Evolutionary conservation across 2,113 vertebrate species (phyloP).

Genomic region (Heterocephalus glaber): DNA sequence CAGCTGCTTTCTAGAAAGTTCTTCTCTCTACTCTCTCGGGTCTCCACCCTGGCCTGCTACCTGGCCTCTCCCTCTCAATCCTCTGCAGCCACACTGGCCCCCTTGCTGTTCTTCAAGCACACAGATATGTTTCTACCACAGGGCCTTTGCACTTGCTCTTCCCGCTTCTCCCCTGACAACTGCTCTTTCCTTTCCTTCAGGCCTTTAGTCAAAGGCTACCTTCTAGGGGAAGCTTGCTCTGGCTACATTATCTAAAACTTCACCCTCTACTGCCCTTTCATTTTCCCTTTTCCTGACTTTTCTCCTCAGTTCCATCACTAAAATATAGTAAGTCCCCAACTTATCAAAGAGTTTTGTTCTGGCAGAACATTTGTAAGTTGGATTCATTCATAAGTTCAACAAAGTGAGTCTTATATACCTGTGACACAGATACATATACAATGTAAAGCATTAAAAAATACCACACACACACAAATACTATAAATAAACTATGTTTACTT

Average conservation of each 20-base stretch:
- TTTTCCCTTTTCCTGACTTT: background rate
- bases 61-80: background rate
- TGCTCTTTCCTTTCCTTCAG: background rate
- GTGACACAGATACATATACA: background rate
- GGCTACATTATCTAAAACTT: background rate
- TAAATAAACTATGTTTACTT: background rate
- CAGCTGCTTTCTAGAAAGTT: background rate
- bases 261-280: background rate
- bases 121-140: background rate
- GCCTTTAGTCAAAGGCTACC: background rate
- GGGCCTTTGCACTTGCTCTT: background rate
- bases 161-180: background rate
- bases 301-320: background rate
- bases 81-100: background rate
- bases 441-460: background rate
- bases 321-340: background rate
- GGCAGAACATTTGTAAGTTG: background rate
- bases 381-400: background rate
- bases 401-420: background rate
- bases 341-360: background rate
- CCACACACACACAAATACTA: background rate
- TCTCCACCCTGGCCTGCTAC: background rate
- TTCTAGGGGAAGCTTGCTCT: background rate
- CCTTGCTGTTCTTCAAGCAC: background rate
- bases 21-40: background rate